Percentiles rank a stretch among this genome's conserved stretches.
Conservation (phyloP, 2,113 vertebrate genomes). For the Anolis sagrei region DNA sequence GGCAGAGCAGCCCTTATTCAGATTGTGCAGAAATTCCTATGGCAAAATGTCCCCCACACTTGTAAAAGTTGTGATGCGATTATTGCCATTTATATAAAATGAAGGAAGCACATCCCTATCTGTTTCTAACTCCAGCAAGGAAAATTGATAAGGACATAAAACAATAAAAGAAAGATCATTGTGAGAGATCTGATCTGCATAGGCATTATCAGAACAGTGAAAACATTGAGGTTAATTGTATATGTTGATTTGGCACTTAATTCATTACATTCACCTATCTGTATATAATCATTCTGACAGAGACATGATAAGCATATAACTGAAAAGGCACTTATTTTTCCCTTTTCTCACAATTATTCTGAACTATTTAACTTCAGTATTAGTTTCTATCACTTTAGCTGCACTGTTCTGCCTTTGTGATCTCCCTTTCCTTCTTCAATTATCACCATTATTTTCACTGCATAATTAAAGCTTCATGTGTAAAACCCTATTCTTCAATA, state of each 20-base stretch:
- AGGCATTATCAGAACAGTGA: background rate
- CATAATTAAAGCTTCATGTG: conserved; percentile 4
- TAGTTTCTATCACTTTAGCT: background rate
- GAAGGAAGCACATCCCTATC: conserved; percentile 5
- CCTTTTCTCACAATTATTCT: conserved; percentile 11
- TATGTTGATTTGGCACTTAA: background rate
- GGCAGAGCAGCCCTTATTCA: background rate
- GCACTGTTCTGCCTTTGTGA: background rate
- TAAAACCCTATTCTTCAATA: background rate
- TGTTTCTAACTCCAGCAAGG: background rate
- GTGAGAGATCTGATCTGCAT: background rate
- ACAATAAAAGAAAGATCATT: background rate
- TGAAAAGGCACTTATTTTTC: background rate
- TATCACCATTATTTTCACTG: conserved; percentile 25
- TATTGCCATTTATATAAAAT: background rate
- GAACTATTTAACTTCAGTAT: background rate
- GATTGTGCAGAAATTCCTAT: conserved; percentile 7
- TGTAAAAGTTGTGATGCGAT: conserved; percentile 21
- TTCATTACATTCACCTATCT: fast-evolving
- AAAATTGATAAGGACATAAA: conserved; percentile 1
- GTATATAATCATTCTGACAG: background rate
- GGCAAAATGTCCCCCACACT: conserved; percentile 1
- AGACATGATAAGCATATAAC: background rate
- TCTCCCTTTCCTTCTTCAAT: conserved; percentile 2
- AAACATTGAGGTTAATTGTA: background rate